A percentile compares a stretch with the other conserved stretches of the same genome.
These are phyloP conservation scores for Clarias pachynema DNA, from an alignment of 2,797 vertebrate genomes.

Conservation along the genomic window DNA sequence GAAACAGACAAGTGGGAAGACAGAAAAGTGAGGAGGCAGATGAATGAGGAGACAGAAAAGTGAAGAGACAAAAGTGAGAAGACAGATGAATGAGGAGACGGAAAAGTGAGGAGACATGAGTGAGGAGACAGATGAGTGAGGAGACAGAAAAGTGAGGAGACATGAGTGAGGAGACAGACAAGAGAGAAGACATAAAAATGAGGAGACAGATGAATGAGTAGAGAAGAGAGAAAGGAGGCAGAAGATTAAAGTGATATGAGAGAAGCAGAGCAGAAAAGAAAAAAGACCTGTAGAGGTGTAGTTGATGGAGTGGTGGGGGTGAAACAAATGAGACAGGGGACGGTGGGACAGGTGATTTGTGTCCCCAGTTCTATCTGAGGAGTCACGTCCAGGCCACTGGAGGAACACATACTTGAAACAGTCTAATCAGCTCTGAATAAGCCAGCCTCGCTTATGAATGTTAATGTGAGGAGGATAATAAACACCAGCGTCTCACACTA, in stretches of 20 bases:
- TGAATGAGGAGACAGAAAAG: not conserved
- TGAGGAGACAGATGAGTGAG: not conserved
- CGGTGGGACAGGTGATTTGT: slow-evolving; percentile 16
- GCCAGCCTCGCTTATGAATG: slow-evolving; percentile 65
- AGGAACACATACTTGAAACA: slow-evolving; percentile 73
- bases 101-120: not conserved
- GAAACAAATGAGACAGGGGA: slow-evolving; percentile 28
- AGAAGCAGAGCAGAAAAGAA: not conserved
- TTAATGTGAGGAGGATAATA: slow-evolving; percentile 66
- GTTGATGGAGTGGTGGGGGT: not conserved
- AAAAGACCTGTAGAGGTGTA: not conserved
- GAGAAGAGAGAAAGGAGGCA: not conserved
- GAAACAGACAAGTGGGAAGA: not conserved
- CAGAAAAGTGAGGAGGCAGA: not conserved
- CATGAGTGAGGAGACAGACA: too few species aligned
- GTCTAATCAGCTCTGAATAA: slow-evolving; percentile 72
- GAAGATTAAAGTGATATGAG: not conserved
- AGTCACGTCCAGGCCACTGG: slow-evolving; percentile 56
- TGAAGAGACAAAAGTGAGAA: not conserved
- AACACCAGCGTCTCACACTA: slow-evolving; percentile 51
- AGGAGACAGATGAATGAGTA: not conserved
- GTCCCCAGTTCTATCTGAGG: not conserved
- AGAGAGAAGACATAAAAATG: not conserved
- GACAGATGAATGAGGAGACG: too few species aligned
- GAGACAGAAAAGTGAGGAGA: not conserved